Percentiles rank a stretch among this genome's conserved stretches.
Evolutionary conservation across 2,113 vertebrate species (phyloP).

Genomic region (Prionailurus viverrinus): DNA sequence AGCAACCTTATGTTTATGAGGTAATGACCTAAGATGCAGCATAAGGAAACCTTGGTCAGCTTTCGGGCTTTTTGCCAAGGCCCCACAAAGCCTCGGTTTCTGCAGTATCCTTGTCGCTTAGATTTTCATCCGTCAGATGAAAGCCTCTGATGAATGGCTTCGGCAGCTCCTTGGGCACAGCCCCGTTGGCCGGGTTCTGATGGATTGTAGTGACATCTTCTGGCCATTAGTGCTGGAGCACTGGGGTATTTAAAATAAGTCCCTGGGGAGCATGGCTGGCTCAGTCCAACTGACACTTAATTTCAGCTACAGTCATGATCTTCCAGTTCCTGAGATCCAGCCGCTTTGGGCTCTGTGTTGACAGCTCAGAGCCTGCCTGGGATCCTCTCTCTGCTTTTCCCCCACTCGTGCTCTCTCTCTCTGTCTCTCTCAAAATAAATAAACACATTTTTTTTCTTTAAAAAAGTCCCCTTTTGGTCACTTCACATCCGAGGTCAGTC

Average conservation of each 20-base stretch:
- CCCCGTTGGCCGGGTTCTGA: neutral
- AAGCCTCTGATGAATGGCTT: neutral
- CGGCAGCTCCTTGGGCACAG: neutral
- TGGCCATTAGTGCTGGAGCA: conserved; percentile 43
- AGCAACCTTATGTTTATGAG: neutral
- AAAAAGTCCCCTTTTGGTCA: neutral
- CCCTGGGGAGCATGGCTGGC: too few relatives aligned
- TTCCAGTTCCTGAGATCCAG: too few relatives aligned
- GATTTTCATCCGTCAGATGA: neutral
- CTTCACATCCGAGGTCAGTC: neutral
- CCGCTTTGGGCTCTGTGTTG: too few relatives aligned
- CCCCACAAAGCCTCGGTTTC: rapidly evolving
- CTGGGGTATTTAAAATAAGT: neutral
- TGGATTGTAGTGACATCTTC: conserved; percentile 70
- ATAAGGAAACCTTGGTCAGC: neutral
- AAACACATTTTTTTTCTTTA: too few relatives aligned
- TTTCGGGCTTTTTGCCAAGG: neutral
- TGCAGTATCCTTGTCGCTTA: neutral
- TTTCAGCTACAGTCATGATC: too few relatives aligned
- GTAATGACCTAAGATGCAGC: neutral
- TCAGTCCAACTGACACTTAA: too few relatives aligned
- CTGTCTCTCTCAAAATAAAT: too few relatives aligned
- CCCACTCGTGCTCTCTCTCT: too few relatives aligned
- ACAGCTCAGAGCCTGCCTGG: too few relatives aligned
- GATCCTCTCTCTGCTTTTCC: too few relatives aligned